phyloP scores from a whole-genome alignment of 1,140 invertebrate species.

The Aphidius gifuensis region DNA sequence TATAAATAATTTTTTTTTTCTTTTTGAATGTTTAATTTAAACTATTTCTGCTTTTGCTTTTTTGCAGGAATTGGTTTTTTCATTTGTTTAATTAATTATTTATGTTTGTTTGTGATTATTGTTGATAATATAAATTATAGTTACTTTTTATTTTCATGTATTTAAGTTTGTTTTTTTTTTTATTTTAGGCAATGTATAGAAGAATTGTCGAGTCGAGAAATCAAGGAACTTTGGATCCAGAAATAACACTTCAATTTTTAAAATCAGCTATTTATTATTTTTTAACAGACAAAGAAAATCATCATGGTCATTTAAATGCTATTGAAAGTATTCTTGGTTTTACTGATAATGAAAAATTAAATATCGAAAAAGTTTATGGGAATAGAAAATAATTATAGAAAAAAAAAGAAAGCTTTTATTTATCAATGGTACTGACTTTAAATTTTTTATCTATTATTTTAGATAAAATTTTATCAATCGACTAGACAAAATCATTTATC shows the following conservation, averaged over 20 bases:
- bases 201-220: conserved; percentile 72
- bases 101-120: not conserved
- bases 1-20: conserved; percentile 15
- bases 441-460: too few species aligned
- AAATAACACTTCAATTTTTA: conserved; percentile 82
- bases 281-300: conserved; percentile 81
- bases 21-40: not conserved
- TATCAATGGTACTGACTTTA: too few species aligned
- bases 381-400: conserved; percentile 39
- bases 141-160: not conserved
- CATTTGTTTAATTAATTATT: not conserved
- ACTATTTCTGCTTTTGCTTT: conserved; percentile 1
- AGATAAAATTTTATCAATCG: too few species aligned
- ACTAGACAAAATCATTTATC: too few species aligned
- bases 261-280: conserved; percentile 90
- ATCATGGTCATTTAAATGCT: conserved; percentile 76
- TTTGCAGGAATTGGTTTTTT: not conserved
- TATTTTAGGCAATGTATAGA: conserved; percentile 72
- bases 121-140: not conserved
- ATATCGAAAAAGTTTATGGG: conserved; percentile 63
- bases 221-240: conserved; percentile 71
- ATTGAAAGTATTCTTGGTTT: conserved; percentile 85
- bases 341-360: conserved; percentile 69
- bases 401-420: conserved; percentile 18
- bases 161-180: conserved; percentile 21